phyloP scores from a whole-genome alignment of 2,113 vertebrate genomes.

The Tachysurus fulvidraco region DNA sequence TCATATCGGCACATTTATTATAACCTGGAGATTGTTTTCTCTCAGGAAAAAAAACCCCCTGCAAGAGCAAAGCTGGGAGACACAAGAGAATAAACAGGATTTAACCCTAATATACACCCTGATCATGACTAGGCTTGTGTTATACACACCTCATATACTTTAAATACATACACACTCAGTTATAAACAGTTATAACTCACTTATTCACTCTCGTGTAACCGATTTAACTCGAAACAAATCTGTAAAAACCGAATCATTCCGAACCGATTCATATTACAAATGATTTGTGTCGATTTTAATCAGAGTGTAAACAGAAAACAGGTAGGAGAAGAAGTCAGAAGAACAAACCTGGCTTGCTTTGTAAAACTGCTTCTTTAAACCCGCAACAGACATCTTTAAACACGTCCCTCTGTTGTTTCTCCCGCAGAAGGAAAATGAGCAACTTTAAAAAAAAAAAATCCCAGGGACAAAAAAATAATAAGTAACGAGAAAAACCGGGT shows the following conservation, averaged over 20 bases:
- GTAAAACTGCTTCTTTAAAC: constrained; percentile 98
- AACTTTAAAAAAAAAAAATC: not conserved
- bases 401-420: constrained; percentile 32
- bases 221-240: not conserved
- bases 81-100: not conserved
- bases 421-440: not conserved
- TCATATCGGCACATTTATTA: not conserved
- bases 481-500: not conserved
- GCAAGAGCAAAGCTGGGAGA: not conserved
- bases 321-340: constrained; percentile 59
- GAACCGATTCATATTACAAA: no score
- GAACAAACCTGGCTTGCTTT: constrained; percentile 92
- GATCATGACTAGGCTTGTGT: no score
- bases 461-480: not conserved
- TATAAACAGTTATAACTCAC: not conserved
- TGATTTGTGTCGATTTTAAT: no score
- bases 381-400: constrained; percentile 91
- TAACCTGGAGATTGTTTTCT: not conserved
- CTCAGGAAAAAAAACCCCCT: not conserved
- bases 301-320: not conserved
- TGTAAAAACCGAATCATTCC: no score
- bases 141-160: no score
- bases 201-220: not conserved
- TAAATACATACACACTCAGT: not conserved
- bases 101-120: no score